phyloP scores from a whole-genome alignment of 2,797 vertebrate species.

The Chromis chromis region DNA sequence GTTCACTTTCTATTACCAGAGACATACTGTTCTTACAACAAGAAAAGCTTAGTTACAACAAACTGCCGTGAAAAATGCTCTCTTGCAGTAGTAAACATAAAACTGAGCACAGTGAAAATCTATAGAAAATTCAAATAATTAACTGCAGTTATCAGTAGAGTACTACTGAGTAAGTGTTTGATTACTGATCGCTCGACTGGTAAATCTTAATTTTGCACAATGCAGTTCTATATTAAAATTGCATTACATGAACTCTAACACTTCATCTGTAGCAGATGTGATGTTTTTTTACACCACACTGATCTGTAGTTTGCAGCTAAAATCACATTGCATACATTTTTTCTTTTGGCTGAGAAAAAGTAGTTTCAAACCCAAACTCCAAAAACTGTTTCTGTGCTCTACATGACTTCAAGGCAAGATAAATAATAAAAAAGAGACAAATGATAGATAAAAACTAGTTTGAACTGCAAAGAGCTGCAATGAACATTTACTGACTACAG shows the following conservation, averaged over 20 bases:
- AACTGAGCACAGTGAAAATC: too few relatives aligned
- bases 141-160: not conserved
- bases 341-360: not conserved
- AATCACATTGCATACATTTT: not conserved
- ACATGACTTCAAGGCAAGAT: too few relatives aligned
- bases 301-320: not conserved
- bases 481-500: constrained; percentile 38
- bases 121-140: not conserved
- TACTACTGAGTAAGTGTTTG: not conserved
- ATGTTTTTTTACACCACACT: not conserved
- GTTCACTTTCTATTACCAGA: too few relatives aligned
- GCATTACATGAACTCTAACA: not conserved
- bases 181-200: constrained; percentile 1
- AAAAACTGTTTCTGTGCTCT: constrained; percentile 4
- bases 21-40: too few relatives aligned
- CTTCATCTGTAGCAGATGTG: not conserved
- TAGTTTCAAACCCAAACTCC: not conserved
- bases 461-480: constrained; percentile 8
- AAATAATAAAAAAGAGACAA: not conserved
- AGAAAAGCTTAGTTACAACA: too few relatives aligned
- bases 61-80: too few relatives aligned
- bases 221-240: not conserved
- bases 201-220: not conserved
- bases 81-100: too few relatives aligned
- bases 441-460: constrained; percentile 1